Evolutionary conservation across 1,140 invertebrate species (phyloP), one percentile per base, ranked within the genome.

Genomic region (Pemphigus obesinymphae): DNA sequence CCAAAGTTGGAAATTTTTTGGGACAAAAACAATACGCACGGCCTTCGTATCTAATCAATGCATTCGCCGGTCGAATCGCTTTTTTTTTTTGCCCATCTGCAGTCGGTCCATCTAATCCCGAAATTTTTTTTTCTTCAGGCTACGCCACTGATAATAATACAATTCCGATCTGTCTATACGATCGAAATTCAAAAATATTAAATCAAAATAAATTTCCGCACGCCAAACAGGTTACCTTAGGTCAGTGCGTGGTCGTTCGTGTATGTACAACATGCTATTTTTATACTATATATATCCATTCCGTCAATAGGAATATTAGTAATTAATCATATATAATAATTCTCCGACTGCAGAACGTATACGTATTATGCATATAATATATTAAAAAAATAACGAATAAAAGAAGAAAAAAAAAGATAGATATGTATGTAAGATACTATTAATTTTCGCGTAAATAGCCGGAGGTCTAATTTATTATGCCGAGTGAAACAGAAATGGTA

Each of bases 361-460:
- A n/a, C 20, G 17, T 34, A 29, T 23, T 11, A 23, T 55, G 13
- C 10, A 26, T 7, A 45, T 13, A 45, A 45, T n/a, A 45, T 6
- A 7, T 6, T 45, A 45, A 45, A 40, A 11, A 58, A 13, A 29
- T 26, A 58, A 58, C n/a, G 26, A 17, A 58, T 58, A 63, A 63
- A 20, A 34, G 17, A 17, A 63, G 29, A 61, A 63, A 31, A 58
- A 63, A 34, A 37, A 7, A 68, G n/a, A 68, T 6, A 37, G 34
- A 68, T 13, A 23, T 31, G 17, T 23, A 66, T 11, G 29, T 70
- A 10, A 13, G 23, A 10, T 7, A 40, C 40, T 45, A 70, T 70
- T 70, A 70, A 70, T 70, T 70, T 70, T 70, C 40, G 11, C 68
- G 37, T 43, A 45, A 70, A 70, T 45, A 45, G 37, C 68, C 20